Evolutionary conservation across 2,888 invertebrate genomes (phyloP), one percentile per base, ranked within the genome.

Genomic region (Spialia ferax): DNA sequence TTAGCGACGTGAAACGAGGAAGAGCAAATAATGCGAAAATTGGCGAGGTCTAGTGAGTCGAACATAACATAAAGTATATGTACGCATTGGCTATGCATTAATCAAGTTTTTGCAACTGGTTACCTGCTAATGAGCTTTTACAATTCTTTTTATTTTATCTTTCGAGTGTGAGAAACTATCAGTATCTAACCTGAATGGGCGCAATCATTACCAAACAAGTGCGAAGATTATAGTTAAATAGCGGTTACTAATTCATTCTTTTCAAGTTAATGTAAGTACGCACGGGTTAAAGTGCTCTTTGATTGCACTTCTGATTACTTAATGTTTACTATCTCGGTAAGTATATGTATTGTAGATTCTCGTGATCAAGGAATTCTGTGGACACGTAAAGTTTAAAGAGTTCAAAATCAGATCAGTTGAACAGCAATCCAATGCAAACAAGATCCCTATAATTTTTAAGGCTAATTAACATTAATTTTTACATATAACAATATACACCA

Each of bases 21-120:
- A 63, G 63, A 63, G 55, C 45, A 45, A 29, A 45, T 63, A 63
- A 64, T 64, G 64, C 56, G 64, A 57, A 55, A 64, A 64, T 64
- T 57, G 64, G 64, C 18, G 48, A 57, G 22, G 48, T 56, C 64
- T 64, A 64, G 56, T 57, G 57, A 32, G 32, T 63, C 56, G 29
- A 48, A 48, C 32, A 32, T 11, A 54, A 52, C 26, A 5, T 4
- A 26, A 5, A 26, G 5, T 26, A 26, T n/a, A n/a, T n/a, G n/a
- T n/a, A 60, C 35, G 13, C 56, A 35, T 38, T 57, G 35, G 50
- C 38, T 42, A 65, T 52, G 32, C 32, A 45, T 54, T 60, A 60
- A 54, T 50, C 59, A 42, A 45, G 35, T 54, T 59, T 60, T 57
- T 65, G 52, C 54, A 45, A 59, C 26, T 22, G 13, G 38, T 6